A percentile compares a stretch with the other conserved stretches of the same genome.
phyloP scores from a whole-genome alignment of 2,113 vertebrate species.

The Odocoileus hemionus region DNA sequence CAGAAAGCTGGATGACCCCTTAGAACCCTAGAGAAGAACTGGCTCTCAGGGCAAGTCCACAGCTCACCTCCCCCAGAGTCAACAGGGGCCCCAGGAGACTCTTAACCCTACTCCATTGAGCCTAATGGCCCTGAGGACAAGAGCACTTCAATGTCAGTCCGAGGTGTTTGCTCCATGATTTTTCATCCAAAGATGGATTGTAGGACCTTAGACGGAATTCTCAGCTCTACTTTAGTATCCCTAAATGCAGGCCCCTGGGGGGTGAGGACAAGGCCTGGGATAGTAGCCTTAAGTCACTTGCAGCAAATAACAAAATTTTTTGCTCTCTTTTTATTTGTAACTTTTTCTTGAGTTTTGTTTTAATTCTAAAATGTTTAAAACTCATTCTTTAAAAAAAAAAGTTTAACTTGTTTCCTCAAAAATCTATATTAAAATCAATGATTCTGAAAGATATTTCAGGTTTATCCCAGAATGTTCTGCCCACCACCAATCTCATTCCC shows the following conservation, averaged over 20 bases:
- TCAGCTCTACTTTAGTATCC: not conserved
- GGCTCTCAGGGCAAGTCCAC: not conserved
- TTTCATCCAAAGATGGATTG: not conserved
- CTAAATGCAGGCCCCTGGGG: not conserved
- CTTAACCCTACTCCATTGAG: not conserved
- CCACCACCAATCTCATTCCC: not conserved
- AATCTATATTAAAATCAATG: not conserved
- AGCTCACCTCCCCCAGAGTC: not conserved
- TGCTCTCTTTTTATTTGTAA: not conserved
- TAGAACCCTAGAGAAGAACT: not conserved
- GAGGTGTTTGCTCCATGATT: not conserved
- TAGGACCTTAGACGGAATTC: not conserved
- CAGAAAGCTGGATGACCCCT: not conserved
- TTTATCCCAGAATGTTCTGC: not conserved
- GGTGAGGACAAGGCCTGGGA: not conserved
- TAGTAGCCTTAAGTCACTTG: not conserved
- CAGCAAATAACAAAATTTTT: not conserved
- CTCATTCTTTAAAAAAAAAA: not conserved
- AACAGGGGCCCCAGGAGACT: not conserved
- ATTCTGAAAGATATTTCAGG: not conserved
- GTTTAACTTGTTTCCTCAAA: not conserved
- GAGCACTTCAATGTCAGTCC: not conserved
- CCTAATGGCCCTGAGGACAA: not conserved
- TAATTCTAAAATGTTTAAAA: not conserved
- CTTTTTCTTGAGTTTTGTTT: not conserved